Percentiles rank a stretch among this genome's conserved stretches.
phyloP scores from a whole-genome alignment of 2,888 invertebrate genomes.

The Xanthorhoe designata region DNA sequence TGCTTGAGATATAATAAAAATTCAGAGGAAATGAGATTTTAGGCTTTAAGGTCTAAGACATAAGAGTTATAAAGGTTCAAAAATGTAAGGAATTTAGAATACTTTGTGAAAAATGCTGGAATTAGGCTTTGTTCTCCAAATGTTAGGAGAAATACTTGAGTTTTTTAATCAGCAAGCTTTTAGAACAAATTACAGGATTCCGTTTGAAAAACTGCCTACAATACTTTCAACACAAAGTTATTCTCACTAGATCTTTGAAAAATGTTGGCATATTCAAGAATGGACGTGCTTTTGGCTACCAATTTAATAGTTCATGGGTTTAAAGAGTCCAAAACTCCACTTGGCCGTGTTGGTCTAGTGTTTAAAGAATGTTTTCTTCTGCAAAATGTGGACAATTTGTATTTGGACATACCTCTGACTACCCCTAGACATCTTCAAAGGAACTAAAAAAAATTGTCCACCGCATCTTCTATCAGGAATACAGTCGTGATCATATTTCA shows the following conservation, averaged over 20 bases:
- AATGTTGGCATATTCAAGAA: too few species aligned
- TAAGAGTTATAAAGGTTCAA: slow-evolving; percentile 8
- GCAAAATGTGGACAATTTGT: too few species aligned
- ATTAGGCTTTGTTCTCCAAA: slow-evolving; percentile 14
- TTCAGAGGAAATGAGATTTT: background rate
- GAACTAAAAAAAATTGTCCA: too few species aligned
- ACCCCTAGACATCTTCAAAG: too few species aligned
- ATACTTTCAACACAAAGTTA: background rate
- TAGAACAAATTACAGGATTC: slow-evolving; percentile 2
- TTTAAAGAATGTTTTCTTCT: too few species aligned
- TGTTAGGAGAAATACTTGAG: slow-evolving; percentile 15
- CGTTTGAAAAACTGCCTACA: slow-evolving; percentile 3
- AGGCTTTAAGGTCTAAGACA: background rate
- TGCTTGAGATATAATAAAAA: background rate
- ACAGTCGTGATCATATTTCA: too few species aligned
- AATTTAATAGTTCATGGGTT: too few species aligned
- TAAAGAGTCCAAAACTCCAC: too few species aligned
- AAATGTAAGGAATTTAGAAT: slow-evolving; percentile 15
- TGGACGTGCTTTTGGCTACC: too few species aligned
- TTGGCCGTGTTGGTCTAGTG: too few species aligned
- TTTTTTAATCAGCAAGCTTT: slow-evolving; percentile 6
- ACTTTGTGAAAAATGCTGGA: slow-evolving; percentile 15
- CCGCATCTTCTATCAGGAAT: too few species aligned
- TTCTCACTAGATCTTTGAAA: background rate
- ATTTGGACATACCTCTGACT: too few species aligned